Evolutionary conservation across 2,797 vertebrate species (phyloP).

Genomic region (Sebastes flavidus): DNA sequence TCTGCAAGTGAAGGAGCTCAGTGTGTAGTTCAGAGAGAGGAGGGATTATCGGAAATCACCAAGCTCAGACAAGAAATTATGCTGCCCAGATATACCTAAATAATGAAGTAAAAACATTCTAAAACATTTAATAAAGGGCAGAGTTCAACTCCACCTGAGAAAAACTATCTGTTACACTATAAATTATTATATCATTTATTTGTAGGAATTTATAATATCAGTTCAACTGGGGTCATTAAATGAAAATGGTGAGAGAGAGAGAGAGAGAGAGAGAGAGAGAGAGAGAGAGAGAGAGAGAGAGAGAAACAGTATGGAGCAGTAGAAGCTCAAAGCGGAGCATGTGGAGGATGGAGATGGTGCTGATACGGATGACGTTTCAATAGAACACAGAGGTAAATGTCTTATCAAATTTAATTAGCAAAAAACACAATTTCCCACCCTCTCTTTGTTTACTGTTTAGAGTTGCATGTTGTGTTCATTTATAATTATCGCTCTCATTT

Average conservation of each 20-base stretch:
- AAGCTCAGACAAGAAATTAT: background rate
- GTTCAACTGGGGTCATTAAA: background rate
- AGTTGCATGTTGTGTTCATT: background rate
- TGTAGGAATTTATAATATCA: background rate
- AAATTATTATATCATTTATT: background rate
- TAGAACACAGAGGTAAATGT: background rate
- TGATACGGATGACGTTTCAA: background rate
- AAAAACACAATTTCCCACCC: background rate
- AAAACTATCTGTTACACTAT: background rate
- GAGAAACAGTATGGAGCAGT: background rate
- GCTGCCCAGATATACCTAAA: background rate
- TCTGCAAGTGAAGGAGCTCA: conserved; percentile 20
- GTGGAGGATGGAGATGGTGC: background rate
- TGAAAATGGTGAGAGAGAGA: background rate
- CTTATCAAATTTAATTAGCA: background rate
- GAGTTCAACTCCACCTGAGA: background rate
- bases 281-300: background rate
- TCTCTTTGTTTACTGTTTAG: background rate
- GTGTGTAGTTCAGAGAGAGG: conserved; percentile 10
- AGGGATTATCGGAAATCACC: conserved; percentile 3
- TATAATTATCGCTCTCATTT: background rate
- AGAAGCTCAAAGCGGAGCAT: background rate
- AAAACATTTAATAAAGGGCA: background rate
- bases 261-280: background rate
- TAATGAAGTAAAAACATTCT: background rate